Evolutionary conservation across 2,113 vertebrate species (phyloP).

Genomic region (Eretmochelys imbricata): DNA sequence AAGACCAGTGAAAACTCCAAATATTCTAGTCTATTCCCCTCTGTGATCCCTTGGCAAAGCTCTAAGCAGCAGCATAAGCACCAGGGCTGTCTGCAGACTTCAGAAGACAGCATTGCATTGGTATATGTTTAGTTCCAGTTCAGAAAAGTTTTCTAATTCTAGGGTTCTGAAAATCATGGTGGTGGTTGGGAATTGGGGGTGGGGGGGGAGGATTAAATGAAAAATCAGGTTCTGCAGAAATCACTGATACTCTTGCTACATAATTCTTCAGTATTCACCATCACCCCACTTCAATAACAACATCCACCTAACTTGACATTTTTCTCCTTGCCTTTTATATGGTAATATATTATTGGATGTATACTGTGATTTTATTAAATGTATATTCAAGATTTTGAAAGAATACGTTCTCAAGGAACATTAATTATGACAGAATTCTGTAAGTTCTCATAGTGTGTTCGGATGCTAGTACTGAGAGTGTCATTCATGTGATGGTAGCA

Average conservation of each 20-base stretch:
- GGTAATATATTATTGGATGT: not conserved
- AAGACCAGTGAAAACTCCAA: not conserved
- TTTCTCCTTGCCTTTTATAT: not conserved
- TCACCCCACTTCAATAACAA: not conserved
- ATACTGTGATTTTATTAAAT: not conserved
- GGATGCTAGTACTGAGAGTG: too few species aligned
- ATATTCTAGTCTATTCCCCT: not conserved
- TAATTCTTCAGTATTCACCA: not conserved
- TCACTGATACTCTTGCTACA: not conserved
- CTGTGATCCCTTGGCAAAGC: not conserved
- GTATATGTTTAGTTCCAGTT: not conserved
- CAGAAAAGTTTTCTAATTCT: not conserved
- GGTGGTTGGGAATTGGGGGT: too few species aligned
- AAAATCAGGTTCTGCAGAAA: not conserved
- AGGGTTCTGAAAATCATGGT: not conserved
- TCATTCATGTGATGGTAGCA: not conserved
- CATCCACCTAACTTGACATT: not conserved
- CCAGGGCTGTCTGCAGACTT: not conserved
- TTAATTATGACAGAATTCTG: not conserved
- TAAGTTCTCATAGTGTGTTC: accelerated
- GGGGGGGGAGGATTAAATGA: too few species aligned
- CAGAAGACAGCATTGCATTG: not conserved
- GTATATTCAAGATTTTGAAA: not conserved
- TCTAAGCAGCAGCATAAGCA: not conserved
- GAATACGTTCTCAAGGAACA: too few species aligned